Conservation (phyloP, 2,888 invertebrate species). For the Drosophila borealis region DNA sequence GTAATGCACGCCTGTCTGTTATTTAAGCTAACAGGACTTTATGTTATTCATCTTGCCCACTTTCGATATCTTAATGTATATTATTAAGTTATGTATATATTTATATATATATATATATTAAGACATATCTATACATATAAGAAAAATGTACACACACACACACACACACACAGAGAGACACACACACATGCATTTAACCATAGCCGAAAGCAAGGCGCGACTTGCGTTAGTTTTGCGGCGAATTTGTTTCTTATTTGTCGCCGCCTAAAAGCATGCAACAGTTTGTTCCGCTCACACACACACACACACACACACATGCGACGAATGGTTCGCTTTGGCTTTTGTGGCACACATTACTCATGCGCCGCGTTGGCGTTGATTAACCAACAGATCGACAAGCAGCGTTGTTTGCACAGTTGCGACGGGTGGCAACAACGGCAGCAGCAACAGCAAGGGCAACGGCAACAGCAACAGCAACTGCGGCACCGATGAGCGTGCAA, state of each 20-base stretch:
- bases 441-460: conserved; percentile 22
- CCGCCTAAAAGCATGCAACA: conserved; percentile 56
- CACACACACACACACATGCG: no score
- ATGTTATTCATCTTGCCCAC: no score
- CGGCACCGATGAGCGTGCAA: conserved; percentile 59
- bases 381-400: conserved; percentile 80
- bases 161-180: not conserved
- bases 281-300: conserved; percentile 18
- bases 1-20: no score
- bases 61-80: not conserved
- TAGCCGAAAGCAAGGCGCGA: not conserved
- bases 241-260: not conserved
- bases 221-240: no score
- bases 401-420: conserved; percentile 77
- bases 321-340: not conserved
- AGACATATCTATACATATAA: not conserved
- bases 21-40: no score
- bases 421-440: conserved; percentile 16
- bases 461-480: conserved; percentile 29
- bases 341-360: conserved; percentile 30
- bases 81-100: not conserved
- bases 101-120: not conserved
- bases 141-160: not conserved
- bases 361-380: conserved; percentile 37
- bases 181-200: not conserved